Base-by-base conservation (phyloP, 2,113 vertebrate species). In the Rhinoptilus africanus region DNA sequence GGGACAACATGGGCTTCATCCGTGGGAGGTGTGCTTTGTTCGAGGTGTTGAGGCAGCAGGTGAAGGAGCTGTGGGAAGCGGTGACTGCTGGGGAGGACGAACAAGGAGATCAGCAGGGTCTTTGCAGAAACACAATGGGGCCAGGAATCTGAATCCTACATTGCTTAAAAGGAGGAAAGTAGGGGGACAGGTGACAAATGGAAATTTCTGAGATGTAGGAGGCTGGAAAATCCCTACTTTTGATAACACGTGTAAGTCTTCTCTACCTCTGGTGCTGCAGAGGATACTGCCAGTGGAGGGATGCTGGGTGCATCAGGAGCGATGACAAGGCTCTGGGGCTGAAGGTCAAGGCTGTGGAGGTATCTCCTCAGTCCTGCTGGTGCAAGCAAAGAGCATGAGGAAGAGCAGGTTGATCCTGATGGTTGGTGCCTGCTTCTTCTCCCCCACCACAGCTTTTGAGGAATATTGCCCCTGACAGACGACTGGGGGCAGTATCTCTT, bases 21-120 rank as follows among this genome's bases (percentile, higher is more conserved):
- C 57, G 8, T 24, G 37, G 9, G 10, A 85, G 14, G 5, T 13
- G 17, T 24, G 17, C 34, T 59, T 12, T 26, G 37, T 23, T 19
- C 37, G 26, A 48, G 45, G 19, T 26, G 30, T 10, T 37, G 71
- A 77, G 11, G 45, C 43, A 64, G 7, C 35, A 47, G 9, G 15
- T 35, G 48, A 69, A 83, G 48, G 26, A 83, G 10, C 19, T 47
- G n/a, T 47, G 57, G 21, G 26, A 56, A 67, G 19, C 14, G 16
- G 2, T 26, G 21, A 10, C 0, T 0, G 3, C 4, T 62, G 69
- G 20, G 28, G 12, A 30, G 34, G 10, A 19, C 15, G 45, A 51
- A n/a, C 1, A 14, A 67, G 24, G 35, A 60, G 5, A 39, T 57
- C 17, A 48, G 14, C 0, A 0, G 26, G 15, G 23, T 43, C 39